Evolutionary conservation across 2,888 invertebrate species (phyloP), one percentile per base, ranked within the genome.

Genomic region (Hermaeophaga mercurialis): DNA sequence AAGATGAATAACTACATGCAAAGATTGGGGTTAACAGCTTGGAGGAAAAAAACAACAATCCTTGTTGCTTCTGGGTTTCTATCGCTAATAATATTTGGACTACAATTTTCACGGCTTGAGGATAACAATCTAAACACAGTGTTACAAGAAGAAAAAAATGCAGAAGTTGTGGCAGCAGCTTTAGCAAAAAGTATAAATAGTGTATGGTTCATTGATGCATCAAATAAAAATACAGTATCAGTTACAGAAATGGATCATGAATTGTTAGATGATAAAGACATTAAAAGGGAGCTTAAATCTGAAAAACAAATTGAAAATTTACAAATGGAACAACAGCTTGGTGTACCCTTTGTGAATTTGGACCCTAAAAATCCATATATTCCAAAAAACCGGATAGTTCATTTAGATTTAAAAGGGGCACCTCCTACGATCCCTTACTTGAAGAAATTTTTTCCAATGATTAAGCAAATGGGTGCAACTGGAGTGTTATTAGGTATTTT

Each of bases 391-490:
- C 78, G 85, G 26, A 73, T 91, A 39, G 85, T 91, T 12, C 90
- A 91, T 74, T 80, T 90, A 55, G 90, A 91, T 74, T 75, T 91
- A 33, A 91, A 91, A 75, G 90, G 90, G 19, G 90, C 90, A 1
- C 88, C 90, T 15, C 88, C 88, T 8, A 84, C 84, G 73, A 73
- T 87, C 5, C 70, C 75, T 8, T 87, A 82, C 70, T 76, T 86
- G 17, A 81, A 84, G 70, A 80, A 82, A 65, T 66, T 85, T 15
- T 77, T 86, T 61, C 81, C 83, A 12, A 73, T 85, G 52, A 72
- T 85, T 4, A 83, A 82, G 66, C 79, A 81, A 11, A 70, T 87
- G 56, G 86, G 89, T 7, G 89, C 89, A 6, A 91, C 89, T 4
- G 90, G 90, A 0, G 75, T 91, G 43, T 72, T 78, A 50, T 43